These are phyloP conservation scores for Girardinus metallicus DNA, from an alignment of 2,797 vertebrate species.

Conservation along the genomic window DNA sequence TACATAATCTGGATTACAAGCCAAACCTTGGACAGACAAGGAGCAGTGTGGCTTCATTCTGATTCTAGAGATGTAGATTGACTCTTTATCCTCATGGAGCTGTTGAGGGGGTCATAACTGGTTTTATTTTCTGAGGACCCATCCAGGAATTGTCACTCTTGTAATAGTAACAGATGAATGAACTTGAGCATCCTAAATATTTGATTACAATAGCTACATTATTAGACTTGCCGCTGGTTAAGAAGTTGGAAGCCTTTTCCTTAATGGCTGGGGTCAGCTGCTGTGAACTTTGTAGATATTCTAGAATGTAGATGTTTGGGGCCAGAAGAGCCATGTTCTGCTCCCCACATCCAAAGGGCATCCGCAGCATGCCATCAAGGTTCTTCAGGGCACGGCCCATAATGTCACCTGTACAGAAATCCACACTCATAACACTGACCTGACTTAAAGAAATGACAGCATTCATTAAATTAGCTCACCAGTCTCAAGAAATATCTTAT, in stretches of 20 bases:
- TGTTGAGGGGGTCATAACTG: no score
- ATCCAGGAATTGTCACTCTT: no score
- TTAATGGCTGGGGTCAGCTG: slow-evolving; percentile 77
- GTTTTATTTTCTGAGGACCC: no score
- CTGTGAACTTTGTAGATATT: slow-evolving; percentile 81
- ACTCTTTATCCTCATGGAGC: no score
- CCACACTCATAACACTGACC: background rate
- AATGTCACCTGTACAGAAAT: slow-evolving; percentile 79
- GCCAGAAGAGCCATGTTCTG: slow-evolving; percentile 86
- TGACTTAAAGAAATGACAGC: background rate
- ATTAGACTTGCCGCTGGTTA: slow-evolving; percentile 78
- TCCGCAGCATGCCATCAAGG: slow-evolving; percentile 80
- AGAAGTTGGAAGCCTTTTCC: slow-evolving; percentile 70
- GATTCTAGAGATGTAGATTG: no score
- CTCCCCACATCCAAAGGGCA: slow-evolving; percentile 87
- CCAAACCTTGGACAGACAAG: slow-evolving; percentile 53
- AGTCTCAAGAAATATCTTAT: background rate
- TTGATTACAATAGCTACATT: background rate
- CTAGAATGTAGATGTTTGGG: slow-evolving; percentile 84
- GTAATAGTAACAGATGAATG: background rate
- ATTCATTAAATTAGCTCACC: background rate
- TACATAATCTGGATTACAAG: slow-evolving; percentile 20
- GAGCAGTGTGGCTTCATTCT: no score
- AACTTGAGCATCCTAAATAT: background rate
- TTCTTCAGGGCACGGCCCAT: slow-evolving; percentile 84